phyloP scores from a whole-genome alignment of 2,797 vertebrate genomes.

The Aldrovandia affinis region DNA sequence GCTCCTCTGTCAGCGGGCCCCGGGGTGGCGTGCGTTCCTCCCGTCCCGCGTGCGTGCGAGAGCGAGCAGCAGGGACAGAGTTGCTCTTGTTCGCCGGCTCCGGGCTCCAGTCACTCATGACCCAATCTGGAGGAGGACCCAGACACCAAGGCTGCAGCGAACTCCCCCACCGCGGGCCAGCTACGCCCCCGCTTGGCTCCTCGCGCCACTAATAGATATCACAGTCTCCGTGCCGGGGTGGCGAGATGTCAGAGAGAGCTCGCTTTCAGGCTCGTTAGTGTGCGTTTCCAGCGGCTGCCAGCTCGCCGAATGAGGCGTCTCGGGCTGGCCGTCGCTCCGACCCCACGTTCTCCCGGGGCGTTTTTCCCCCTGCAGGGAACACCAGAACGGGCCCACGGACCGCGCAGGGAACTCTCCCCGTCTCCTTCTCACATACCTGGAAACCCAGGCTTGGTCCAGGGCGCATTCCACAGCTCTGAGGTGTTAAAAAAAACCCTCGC shows the following conservation, averaged over 20 bases:
- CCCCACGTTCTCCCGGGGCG: slow-evolving; percentile 35
- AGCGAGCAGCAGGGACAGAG: slow-evolving; percentile 51
- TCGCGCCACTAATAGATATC: slow-evolving; percentile 58
- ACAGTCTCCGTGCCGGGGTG: slow-evolving; percentile 46
- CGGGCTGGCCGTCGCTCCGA: slow-evolving; percentile 48
- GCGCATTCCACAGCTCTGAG: slow-evolving; percentile 19
- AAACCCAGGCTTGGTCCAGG: slow-evolving; percentile 12
- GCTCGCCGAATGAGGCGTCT: slow-evolving; percentile 57
- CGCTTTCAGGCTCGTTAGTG: slow-evolving; percentile 53
- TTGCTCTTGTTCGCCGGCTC: slow-evolving; percentile 55
- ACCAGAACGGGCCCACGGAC: slow-evolving; percentile 38
- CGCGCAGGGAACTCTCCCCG: slow-evolving; percentile 10
- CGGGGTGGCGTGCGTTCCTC: slow-evolving; percentile 54
- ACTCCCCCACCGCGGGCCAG: slow-evolving; percentile 49
- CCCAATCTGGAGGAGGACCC: slow-evolving; percentile 49
- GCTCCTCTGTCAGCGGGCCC: slow-evolving; percentile 47
- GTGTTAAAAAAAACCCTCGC: slow-evolving; percentile 28
- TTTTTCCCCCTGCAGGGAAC: slow-evolving; percentile 21
- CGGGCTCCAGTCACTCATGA: slow-evolving; percentile 47
- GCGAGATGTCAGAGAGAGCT: slow-evolving; percentile 31
- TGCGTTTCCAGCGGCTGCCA: slow-evolving; percentile 56
- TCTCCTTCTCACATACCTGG: slow-evolving; percentile 21
- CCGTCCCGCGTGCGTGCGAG: slow-evolving; percentile 45
- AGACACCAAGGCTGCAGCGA: slow-evolving; percentile 53
- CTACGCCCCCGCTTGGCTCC: slow-evolving; percentile 48